These are phyloP conservation scores for Agrypnia vestita DNA, from an alignment of 1,140 invertebrate genomes.

Conservation along the genomic window DNA sequence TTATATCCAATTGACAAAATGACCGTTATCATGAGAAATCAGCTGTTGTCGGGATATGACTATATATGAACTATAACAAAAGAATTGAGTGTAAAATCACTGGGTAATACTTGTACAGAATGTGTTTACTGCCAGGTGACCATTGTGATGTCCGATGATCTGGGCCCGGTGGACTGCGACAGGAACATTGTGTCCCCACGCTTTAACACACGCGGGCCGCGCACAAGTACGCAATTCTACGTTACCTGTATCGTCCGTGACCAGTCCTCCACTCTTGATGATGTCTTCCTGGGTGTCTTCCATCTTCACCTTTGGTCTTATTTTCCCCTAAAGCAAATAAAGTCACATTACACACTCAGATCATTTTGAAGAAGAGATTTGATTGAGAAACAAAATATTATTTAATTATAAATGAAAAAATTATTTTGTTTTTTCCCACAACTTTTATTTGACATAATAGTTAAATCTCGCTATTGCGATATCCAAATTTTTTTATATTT, in stretches of 20 bases:
- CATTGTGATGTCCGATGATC: not conserved
- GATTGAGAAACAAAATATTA: not conserved
- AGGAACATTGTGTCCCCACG: not conserved
- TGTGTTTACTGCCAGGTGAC: not conserved
- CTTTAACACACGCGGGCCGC: not conserved
- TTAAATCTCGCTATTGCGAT: too few relatives aligned
- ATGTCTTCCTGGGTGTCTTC: slow-evolving; percentile 68
- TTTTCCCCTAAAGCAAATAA: slow-evolving; percentile 67
- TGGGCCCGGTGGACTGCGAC: not conserved
- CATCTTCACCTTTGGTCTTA: slow-evolving; percentile 72
- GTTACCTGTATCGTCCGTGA: slow-evolving; percentile 70
- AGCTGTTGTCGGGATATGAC: too few relatives aligned
- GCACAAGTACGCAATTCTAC: not conserved
- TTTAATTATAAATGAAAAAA: too few relatives aligned
- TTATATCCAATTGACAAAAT: too few relatives aligned
- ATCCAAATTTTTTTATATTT: too few relatives aligned
- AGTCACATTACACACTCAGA: too few relatives aligned
- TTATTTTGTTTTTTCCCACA: too few relatives aligned
- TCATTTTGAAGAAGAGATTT: not conserved
- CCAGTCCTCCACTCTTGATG: slow-evolving; percentile 61
- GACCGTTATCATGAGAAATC: too few relatives aligned
- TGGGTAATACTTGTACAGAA: slow-evolving; percentile 23
- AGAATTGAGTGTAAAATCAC: not conserved
- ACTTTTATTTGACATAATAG: too few relatives aligned
- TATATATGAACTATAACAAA: not conserved